Conservation (phyloP, 2,797 vertebrate species). For the Zenarchopterus dispar region DNA sequence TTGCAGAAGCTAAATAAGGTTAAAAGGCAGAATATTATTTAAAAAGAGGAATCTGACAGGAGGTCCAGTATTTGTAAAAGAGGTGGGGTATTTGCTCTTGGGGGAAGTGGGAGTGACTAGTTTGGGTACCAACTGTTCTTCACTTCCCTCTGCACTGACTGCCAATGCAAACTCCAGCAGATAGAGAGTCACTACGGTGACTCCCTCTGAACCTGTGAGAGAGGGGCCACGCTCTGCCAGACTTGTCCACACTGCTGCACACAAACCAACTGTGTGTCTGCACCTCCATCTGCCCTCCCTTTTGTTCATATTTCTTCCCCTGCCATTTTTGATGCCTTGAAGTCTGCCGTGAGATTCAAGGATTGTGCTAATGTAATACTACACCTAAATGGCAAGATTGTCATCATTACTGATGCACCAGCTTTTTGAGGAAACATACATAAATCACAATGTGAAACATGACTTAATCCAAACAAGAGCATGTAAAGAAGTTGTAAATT, state of each 20-base stretch:
- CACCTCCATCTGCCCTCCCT: slow-evolving; percentile 6
- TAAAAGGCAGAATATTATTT: background rate
- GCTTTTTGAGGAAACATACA: no score
- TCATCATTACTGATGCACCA: no score
- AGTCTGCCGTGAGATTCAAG: background rate
- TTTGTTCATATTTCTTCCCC: slow-evolving; percentile 24
- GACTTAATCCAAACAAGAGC: no score
- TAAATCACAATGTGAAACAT: no score
- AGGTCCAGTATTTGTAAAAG: slow-evolving; percentile 37
- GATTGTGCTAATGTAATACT: no score
- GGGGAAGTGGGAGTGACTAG: slow-evolving; percentile 70
- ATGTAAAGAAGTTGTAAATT: no score
- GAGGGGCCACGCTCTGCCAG: slow-evolving; percentile 14
- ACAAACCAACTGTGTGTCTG: slow-evolving; percentile 12
- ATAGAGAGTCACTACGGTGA: slow-evolving; percentile 67
- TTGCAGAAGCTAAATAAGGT: background rate
- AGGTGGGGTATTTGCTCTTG: slow-evolving; percentile 49
- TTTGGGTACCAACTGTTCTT: slow-evolving; percentile 58
- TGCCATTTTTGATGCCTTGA: background rate
- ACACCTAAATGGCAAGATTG: no score
- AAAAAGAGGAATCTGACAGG: slow-evolving; percentile 60
- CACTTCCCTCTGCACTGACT: slow-evolving; percentile 57
- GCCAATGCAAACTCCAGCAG: slow-evolving; percentile 57
- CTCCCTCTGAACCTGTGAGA: slow-evolving; percentile 51
- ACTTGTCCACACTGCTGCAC: slow-evolving; percentile 31